Percentiles rank a stretch among this genome's conserved stretches.
These are phyloP conservation scores for Mareca penelope DNA, from an alignment of 2,797 vertebrate species.

Conservation along the genomic window DNA sequence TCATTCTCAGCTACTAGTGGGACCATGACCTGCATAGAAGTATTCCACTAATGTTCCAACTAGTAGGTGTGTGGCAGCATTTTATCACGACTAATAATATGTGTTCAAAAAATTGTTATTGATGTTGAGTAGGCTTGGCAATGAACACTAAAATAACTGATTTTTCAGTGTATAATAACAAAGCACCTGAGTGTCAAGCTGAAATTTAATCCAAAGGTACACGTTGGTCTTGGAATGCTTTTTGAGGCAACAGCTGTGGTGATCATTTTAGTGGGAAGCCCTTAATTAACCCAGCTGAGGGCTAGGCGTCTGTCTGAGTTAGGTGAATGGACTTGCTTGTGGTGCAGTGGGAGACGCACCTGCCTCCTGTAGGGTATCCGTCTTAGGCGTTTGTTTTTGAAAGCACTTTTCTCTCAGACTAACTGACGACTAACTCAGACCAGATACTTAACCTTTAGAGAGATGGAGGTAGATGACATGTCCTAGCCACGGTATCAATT, in stretches of 20 bases:
- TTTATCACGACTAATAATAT: neutral
- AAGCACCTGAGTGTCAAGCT: neutral
- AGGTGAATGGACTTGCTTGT: neutral
- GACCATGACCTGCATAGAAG: neutral
- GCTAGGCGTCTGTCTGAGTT: neutral
- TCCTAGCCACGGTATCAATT: neutral
- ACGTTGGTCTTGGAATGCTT: accelerated
- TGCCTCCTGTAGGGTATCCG: neutral
- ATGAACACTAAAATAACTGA: neutral
- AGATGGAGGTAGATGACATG: neutral
- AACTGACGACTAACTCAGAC: neutral
- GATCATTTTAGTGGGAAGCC: neutral
- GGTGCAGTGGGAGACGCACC: neutral
- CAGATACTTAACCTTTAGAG: neutral
- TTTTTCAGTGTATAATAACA: neutral
- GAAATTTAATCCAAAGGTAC: neutral
- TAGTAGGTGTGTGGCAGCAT: neutral
- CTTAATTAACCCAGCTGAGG: neutral
- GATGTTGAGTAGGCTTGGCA: neutral
- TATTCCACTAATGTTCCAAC: neutral
- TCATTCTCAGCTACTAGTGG: neutral
- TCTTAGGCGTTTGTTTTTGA: neutral
- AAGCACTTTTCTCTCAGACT: neutral
- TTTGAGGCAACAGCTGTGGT: neutral
- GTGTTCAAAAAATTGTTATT: neutral